Evolutionary conservation across 2,113 vertebrate genomes (phyloP).

Genomic region (Otolemur garnettii): DNA sequence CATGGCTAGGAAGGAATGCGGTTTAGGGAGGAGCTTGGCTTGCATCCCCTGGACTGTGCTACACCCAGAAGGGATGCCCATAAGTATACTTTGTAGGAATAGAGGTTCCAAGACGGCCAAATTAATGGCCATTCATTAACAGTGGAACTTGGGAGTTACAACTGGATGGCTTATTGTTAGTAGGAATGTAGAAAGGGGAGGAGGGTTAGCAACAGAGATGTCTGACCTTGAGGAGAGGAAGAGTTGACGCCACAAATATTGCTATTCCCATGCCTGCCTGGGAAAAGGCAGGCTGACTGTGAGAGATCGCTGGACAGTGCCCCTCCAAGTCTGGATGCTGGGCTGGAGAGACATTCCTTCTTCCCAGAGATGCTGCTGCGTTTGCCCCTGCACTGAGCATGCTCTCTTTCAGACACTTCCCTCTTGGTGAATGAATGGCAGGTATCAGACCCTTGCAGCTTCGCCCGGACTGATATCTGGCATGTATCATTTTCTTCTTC

Average conservation of each 20-base stretch:
- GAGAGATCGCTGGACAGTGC: neutral
- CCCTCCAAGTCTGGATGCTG: neutral
- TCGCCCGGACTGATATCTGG: slow-evolving; percentile 68
- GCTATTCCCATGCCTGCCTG: no score
- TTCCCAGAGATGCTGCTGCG: neutral
- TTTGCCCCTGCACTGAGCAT: neutral
- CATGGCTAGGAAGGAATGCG: neutral
- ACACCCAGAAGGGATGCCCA: neutral
- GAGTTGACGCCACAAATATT: neutral
- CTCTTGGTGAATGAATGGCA: slow-evolving; percentile 54
- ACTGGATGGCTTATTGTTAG: neutral
- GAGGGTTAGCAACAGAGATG: neutral
- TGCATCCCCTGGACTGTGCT: neutral
- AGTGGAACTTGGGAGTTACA: neutral
- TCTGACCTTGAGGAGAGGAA: neutral
- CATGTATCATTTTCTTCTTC: slow-evolving; percentile 79
- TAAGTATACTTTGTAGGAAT: neutral
- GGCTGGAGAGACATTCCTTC: neutral
- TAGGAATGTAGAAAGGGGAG: neutral
- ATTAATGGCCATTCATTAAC: neutral
- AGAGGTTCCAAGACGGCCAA: neutral
- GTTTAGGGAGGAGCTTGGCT: neutral
- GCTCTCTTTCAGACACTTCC: slow-evolving; percentile 25
- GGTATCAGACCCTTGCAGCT: slow-evolving; percentile 34
- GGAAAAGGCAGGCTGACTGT: neutral